Base-by-base conservation (phyloP, 1,140 invertebrate genomes). In the Varroa destructor region DNA sequence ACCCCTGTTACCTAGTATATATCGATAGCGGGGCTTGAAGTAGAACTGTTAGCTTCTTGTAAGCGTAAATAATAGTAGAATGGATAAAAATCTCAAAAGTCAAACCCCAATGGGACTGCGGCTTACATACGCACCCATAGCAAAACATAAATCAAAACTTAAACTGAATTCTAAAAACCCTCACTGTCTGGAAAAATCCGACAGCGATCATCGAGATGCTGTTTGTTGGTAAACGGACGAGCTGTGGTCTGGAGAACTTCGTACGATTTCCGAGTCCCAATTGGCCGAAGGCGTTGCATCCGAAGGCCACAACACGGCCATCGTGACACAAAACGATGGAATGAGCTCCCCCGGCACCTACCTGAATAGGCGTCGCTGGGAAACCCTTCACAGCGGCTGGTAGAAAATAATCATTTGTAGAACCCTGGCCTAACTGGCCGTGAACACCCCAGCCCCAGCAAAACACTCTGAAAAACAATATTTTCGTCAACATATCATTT, bases 171-270 rank as follows among this genome's bases (percentile, higher is more conserved):
- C 25, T 25, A 25, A 25, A 25, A 25, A 25, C 25, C 25, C 86
- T 84, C 82, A 89, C 88, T 82, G 86, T 89, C 75, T 89, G 88
- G 81, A 91, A 91, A 79, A 88, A 90, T 77, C 85, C 86, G 46
- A 87, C 87, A 72, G 86, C 82, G 76, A 91, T 85, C 73, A 84
- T 80, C 71, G 81, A 83, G 74, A 89, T 85, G 71, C 81, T 80
- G 74, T 83, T 83, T 1, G 84, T 73, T 25, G 78, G 79, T 58
- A 86, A 77, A 25, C 84, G 76, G 43, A 85, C 81, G 71, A 86
- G 78, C 77, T 83, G 83, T 8, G 87, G 87, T 36, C 79, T 74
- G 8, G 83, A 83, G 64, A 82, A 82, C 77, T 89, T 89, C n/a
- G 76, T 78, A 25, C 78, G 78, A 42, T 78, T 80, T 0, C 86